Base-by-base conservation (phyloP, 2,797 vertebrate genomes). In the Propithecus deckenii region DNA sequence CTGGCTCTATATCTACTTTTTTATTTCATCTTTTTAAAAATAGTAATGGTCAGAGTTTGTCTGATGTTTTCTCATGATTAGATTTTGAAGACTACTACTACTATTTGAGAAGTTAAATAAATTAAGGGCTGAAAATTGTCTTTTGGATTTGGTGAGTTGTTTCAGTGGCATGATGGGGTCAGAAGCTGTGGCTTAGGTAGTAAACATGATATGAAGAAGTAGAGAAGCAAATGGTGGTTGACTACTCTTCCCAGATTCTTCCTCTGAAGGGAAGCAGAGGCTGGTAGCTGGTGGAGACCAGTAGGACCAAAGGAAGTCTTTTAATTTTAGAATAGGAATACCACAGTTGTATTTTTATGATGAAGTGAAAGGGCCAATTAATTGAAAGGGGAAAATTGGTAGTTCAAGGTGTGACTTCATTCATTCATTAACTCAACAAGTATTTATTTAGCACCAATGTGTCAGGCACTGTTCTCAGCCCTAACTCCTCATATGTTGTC, bases 1-100 rank as follows among this genome's bases (percentile, higher is more conserved):
- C 74, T n/a, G 32, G 32, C 74, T n/a, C 32, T n/a, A 17, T 63
- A 63, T 63, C 74, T 76, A 50, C n/a, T 76, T 76, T 57, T 67
- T 78, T 52, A 57, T 59, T 12, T 50, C 59, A 12, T 13, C 35
- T 7, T 43, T 43, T 28, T 72, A 46, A 87, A 7, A 32, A 28
- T 63, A 72, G 25, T 69, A 67, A 35, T 55, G n/a, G 7, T 65
- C 25, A 83, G 61, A 17, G 74, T 71, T 86, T 96, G 25, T 87
- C 43, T 94, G 67, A 57, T 81, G 43, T 72, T 89, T 81, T 86
- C 46, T 83, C 38, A 59, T 72, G 63, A 86, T 93, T 80, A 71
- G 69, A 69, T 91, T 74, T n/a, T 59, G 80, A 94, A 76, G 67
- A 91, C 81, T 80, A 86, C 71, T 55, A 84, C 35, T 50, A 50